Percentiles rank a stretch among this genome's conserved stretches.
These are phyloP conservation scores for Danaus plexippus DNA, from an alignment of 1,140 invertebrate species.

Conservation along the genomic window DNA sequence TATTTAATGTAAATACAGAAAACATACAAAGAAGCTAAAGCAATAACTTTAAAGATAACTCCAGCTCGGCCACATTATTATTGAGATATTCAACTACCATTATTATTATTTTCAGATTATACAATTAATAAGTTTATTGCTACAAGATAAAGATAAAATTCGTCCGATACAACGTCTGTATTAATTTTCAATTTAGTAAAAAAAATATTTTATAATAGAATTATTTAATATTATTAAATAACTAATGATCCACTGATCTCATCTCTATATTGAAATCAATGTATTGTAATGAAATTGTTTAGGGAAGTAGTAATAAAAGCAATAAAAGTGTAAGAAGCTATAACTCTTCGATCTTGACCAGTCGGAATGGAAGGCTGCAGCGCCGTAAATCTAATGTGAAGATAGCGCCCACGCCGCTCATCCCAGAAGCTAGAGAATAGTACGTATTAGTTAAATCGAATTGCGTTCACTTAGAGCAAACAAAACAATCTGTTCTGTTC, in stretches of 20 bases:
- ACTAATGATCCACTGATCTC: slow-evolving; percentile 1
- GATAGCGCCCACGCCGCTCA: slow-evolving; percentile 53
- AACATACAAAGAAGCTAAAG: no score
- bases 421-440: slow-evolving; percentile 45
- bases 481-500: background rate
- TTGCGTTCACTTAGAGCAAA: background rate
- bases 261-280: slow-evolving; percentile 11
- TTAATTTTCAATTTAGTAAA: no score
- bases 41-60: no score
- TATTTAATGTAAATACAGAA: no score
- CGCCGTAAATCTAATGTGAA: slow-evolving; percentile 42
- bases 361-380: slow-evolving; percentile 27
- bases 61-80: no score
- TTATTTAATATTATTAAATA: no score
- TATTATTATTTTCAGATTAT: no score
- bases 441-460: background rate
- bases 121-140: no score
- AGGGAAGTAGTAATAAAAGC: slow-evolving; percentile 34
- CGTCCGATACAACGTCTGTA: no score
- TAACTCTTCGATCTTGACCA: slow-evolving; percentile 30
- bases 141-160: no score
- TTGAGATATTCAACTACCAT: no score
- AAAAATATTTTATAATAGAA: no score
- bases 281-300: slow-evolving; percentile 29
- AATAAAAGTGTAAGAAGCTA: slow-evolving; percentile 46